phyloP scores from a whole-genome alignment of 2,113 vertebrate species.

The Noturus placidus region DNA sequence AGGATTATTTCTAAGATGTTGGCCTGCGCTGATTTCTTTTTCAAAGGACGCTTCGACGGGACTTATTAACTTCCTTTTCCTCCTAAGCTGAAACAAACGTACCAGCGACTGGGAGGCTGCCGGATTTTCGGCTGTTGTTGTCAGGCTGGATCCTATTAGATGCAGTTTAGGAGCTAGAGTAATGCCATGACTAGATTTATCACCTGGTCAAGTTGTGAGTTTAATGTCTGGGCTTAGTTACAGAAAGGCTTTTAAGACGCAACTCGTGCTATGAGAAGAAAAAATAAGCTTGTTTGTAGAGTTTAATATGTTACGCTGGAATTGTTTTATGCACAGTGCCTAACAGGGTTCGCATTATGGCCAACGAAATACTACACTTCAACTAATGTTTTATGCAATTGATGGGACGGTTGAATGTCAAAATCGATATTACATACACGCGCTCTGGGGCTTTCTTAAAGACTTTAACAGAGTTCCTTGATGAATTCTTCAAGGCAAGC shows the following conservation, averaged over 20 bases:
- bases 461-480: constrained; percentile 27
- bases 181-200: constrained; percentile 66
- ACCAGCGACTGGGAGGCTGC: constrained; percentile 58
- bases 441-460: constrained; percentile 20
- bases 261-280: constrained; percentile 6
- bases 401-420: background rate
- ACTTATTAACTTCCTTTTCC: constrained; percentile 57
- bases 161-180: constrained; percentile 66
- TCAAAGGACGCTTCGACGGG: constrained; percentile 69
- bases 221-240: constrained; percentile 38
- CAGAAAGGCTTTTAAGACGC: constrained; percentile 44
- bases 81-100: constrained; percentile 69
- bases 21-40: constrained; percentile 59
- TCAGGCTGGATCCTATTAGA: constrained; percentile 72
- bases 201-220: constrained; percentile 61
- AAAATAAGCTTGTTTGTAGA: constrained; percentile 10
- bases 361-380: background rate
- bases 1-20: constrained; percentile 55
- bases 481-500: constrained; percentile 21
- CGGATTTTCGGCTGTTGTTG: constrained; percentile 50
- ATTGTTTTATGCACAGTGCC: constrained; percentile 28
- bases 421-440: constrained; percentile 32
- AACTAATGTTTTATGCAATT: constrained; percentile 12
- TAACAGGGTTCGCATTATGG: background rate
- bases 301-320: constrained; percentile 17